Evolutionary conservation across 2,888 invertebrate genomes (phyloP).

Genomic region (Spilosoma lubricipeda): DNA sequence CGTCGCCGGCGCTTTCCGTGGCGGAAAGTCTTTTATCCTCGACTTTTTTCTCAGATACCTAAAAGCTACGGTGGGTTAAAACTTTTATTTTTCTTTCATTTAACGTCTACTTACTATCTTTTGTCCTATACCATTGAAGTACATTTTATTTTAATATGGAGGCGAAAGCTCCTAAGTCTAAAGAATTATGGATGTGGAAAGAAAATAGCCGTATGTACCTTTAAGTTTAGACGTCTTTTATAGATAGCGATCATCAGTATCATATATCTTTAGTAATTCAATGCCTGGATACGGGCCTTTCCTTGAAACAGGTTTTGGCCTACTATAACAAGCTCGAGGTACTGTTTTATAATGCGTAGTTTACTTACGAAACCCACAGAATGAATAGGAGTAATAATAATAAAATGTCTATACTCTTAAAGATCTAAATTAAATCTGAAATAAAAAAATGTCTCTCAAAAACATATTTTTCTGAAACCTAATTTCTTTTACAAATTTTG

Average conservation of each 20-base stretch:
- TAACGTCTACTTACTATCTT: background rate
- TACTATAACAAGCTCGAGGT: too few relatives aligned
- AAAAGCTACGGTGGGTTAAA: slow-evolving; percentile 50
- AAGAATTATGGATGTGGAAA: background rate
- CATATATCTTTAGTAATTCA: too few relatives aligned
- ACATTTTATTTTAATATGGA: background rate
- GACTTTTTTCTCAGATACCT: slow-evolving; percentile 63
- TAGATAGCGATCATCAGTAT: too few relatives aligned
- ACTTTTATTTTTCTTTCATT: background rate
- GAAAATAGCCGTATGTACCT: background rate
- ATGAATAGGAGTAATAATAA: background rate
- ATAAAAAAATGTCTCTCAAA: too few relatives aligned
- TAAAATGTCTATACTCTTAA: background rate
- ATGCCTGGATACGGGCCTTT: too few relatives aligned
- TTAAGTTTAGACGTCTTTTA: background rate
- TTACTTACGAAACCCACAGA: too few relatives aligned
- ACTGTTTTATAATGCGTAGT: too few relatives aligned
- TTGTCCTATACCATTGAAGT: background rate
- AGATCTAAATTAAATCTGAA: too few relatives aligned
- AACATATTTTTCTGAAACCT: background rate
- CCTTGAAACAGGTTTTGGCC: background rate
- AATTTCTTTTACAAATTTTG: background rate
- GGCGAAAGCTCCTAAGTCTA: background rate
- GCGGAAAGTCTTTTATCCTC: slow-evolving; percentile 65
- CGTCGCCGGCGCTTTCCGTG: slow-evolving; percentile 62